Evolutionary conservation across 1,140 invertebrate genomes (phyloP).

Genomic region (Monomorium pharaonis): DNA sequence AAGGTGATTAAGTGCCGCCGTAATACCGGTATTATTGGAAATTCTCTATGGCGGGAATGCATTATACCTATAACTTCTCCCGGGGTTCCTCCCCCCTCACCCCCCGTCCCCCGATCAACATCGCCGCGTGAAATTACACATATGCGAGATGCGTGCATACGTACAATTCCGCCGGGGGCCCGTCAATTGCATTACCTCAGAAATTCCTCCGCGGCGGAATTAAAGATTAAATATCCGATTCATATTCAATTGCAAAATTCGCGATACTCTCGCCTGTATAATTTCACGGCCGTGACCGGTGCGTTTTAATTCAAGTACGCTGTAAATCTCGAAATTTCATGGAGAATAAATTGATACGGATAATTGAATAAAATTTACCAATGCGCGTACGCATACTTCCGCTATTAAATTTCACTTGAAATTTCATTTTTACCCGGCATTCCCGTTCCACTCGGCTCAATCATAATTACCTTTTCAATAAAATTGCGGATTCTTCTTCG

Average conservation of each 20-base stretch:
- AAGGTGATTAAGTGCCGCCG: constrained; percentile 46
- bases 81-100: too few relatives aligned
- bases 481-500: not conserved
- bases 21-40: constrained; percentile 48
- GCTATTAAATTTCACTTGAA: constrained; percentile 9
- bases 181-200: constrained; percentile 34
- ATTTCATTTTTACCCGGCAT: not conserved
- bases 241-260: not conserved
- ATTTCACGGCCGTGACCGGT: not conserved
- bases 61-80: constrained; percentile 40
- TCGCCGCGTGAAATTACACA: constrained; percentile 26
- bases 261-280: not conserved
- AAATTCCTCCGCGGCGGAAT: constrained; percentile 6
- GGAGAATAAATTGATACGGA: not conserved
- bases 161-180: constrained; percentile 18
- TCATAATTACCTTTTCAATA: not conserved
- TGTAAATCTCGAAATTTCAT: constrained; percentile 13
- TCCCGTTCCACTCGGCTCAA: not conserved
- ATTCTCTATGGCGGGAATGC: constrained; percentile 45
- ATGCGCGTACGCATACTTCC: not conserved
- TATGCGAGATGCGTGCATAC: constrained; percentile 4
- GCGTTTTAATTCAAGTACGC: constrained; percentile 8
- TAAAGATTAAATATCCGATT: constrained; percentile 36
- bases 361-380: constrained; percentile 27
- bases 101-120: not conserved